Base-by-base conservation (phyloP, 2,113 vertebrate genomes). In the Tachuris rubrigastra region DNA sequence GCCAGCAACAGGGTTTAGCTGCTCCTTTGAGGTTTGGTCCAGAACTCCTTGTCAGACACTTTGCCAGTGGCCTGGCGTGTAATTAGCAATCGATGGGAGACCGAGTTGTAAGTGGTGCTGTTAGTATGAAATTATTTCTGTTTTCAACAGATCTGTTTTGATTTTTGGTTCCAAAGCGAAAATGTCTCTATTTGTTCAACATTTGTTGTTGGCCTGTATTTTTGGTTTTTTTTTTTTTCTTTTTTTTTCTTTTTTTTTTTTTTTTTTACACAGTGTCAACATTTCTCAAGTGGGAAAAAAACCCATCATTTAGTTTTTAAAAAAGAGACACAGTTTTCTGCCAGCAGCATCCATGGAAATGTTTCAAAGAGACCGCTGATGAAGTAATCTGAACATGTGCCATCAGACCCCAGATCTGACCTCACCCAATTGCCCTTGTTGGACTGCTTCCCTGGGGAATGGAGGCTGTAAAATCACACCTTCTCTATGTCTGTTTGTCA, bases 91-190 rank as follows among this genome's bases (percentile, higher is more conserved):
- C 2, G 0, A 58, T 46, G 41, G 14, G 8, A 89, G 74, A 4
- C 1, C 21, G 50, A 68, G 52, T 42, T 89, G 82, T 46, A 53
- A 80, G 63, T 24, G 3, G 37, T 4, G 6, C 88, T 58, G 55
- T 58, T 68, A 10, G 28, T 11, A 65, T 53, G 90, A 77, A 94
- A 96, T 95, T 67, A 94, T 92, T 93, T 85, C 88, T 94, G 63
- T 56, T 96, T 92, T 80, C 63, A 69, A 67, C 79, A 93, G 90
- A 83, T 93, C 88, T 97, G 84, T 96, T 96, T 93, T 84, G 79
- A 95, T 90, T 93, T 94, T 77, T 62, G 46, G 50, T 90, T 95
- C 88, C 90, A 88, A 90, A 93, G 72, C 58, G 55, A 90, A 95
- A 88, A 83, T 53, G 27, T 88, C 76, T 93, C 55, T 90, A 66